These are phyloP conservation scores for Drosophila pseudoananassae DNA, from an alignment of 1,140 invertebrate genomes.

Conservation along the genomic window DNA sequence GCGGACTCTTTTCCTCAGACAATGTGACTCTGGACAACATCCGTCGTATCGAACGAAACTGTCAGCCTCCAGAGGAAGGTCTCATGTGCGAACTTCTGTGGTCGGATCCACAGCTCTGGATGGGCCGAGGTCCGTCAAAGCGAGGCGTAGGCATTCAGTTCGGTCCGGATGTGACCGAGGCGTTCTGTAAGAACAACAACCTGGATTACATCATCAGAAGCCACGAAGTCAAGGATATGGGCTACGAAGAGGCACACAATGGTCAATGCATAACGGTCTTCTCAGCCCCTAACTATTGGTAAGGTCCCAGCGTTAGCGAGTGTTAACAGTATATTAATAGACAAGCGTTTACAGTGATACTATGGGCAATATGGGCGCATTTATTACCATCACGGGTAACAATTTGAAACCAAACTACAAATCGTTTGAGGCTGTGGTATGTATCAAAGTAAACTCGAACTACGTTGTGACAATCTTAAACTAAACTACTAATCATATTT, in stretches of 20 bases:
- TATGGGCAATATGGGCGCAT: conserved; percentile 99
- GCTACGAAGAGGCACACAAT: conserved; percentile 97
- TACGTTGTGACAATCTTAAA: not conserved
- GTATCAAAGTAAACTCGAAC: conserved; percentile 9
- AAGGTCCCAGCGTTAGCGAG: conserved; percentile 50
- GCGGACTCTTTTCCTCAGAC: conserved; percentile 95
- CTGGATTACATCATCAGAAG: conserved; percentile 97
- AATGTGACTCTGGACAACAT: conserved; percentile 97
- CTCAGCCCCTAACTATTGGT: conserved; percentile 99
- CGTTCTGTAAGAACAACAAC: conserved; percentile 93
- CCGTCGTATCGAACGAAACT: conserved; percentile 93
- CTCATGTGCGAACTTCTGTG: conserved; percentile 99
- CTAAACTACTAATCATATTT: conserved; percentile 66
- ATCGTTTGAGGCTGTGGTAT: conserved; percentile 94
- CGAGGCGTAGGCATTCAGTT: conserved; percentile 99
- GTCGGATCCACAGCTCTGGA: conserved; percentile 97
- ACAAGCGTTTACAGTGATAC: conserved; percentile 92
- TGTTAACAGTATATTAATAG: not conserved
- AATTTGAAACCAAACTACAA: conserved; percentile 95
- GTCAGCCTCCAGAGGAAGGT: conserved; percentile 98
- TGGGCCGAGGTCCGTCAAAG: conserved; percentile 95
- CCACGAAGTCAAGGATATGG: conserved; percentile 99
- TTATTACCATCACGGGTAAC: conserved; percentile 97
- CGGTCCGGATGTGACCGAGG: conserved; percentile 97
- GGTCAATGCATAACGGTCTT: conserved; percentile 98